A percentile compares a stretch with the other conserved stretches of the same genome.
Evolutionary conservation across 2,888 invertebrate genomes (phyloP).

Genomic region (Hyppa rectilinea): DNA sequence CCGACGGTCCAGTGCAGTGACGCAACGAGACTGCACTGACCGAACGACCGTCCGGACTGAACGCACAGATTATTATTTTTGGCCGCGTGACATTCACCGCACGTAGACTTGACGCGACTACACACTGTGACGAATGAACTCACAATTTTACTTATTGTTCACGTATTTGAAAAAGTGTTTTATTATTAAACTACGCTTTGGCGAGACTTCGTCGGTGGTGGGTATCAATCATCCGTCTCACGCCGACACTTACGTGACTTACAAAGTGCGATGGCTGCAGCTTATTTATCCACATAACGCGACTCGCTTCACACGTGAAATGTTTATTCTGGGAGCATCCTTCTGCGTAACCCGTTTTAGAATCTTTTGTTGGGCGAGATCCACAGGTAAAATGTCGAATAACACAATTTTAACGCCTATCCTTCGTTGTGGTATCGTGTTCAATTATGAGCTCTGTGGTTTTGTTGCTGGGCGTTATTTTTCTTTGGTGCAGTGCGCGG

Average conservation of each 20-base stretch:
- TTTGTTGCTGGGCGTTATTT: slow-evolving; percentile 68
- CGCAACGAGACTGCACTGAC: slow-evolving; percentile 88
- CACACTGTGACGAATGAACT: slow-evolving; percentile 77
- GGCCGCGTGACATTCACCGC: slow-evolving; percentile 86
- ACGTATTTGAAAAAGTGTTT: slow-evolving; percentile 68
- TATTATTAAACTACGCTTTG: slow-evolving; percentile 68
- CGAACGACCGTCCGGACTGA: slow-evolving; percentile 77
- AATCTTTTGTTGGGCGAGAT: slow-evolving; percentile 78
- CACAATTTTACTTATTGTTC: slow-evolving; percentile 76
- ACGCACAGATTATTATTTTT: slow-evolving; percentile 84
- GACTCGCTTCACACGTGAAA: slow-evolving; percentile 71
- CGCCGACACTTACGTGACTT: slow-evolving; percentile 70
- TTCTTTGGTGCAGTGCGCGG: slow-evolving; percentile 54
- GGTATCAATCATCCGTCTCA: slow-evolving; percentile 74
- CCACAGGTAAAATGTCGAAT: slow-evolving; percentile 80
- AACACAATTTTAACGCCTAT: slow-evolving; percentile 76
- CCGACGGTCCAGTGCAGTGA: slow-evolving; percentile 85
- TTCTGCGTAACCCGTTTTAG: slow-evolving; percentile 77
- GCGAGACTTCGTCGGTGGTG: slow-evolving; percentile 64
- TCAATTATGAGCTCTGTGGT: slow-evolving; percentile 74
- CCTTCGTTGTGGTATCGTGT: slow-evolving; percentile 56
- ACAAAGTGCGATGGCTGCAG: slow-evolving; percentile 63
- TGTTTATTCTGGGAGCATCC: slow-evolving; percentile 75
- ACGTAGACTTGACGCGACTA: slow-evolving; percentile 75
- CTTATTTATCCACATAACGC: slow-evolving; percentile 70